Percentiles rank a stretch among this genome's conserved stretches.
phyloP scores from a whole-genome alignment of 2,113 vertebrate genomes.

The Ovis aries region DNA sequence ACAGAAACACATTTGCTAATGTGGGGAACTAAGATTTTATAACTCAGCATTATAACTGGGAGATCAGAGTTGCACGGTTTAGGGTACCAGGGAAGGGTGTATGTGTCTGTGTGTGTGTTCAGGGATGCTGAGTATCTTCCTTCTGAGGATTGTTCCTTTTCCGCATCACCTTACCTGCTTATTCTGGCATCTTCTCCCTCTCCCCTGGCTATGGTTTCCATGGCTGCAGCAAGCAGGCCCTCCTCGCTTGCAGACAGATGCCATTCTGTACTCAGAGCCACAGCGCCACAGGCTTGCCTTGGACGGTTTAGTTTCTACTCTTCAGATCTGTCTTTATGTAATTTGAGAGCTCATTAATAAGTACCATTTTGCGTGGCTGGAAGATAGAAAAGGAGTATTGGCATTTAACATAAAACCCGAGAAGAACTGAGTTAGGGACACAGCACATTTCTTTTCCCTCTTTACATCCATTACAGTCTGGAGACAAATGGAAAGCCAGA shows the following conservation, averaged over 20 bases:
- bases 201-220: conserved; percentile 66
- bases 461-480: conserved; percentile 36
- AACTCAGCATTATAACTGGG: not conserved
- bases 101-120: conserved; percentile 41
- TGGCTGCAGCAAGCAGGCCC: conserved; percentile 56
- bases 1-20: not conserved
- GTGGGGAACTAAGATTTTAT: not conserved
- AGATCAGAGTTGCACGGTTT: conserved; percentile 7
- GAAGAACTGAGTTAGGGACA: conserved; percentile 50
- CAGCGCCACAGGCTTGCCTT: conserved; percentile 47
- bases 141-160: conserved; percentile 32
- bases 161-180: not conserved
- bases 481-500: not conserved
- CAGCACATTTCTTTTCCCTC: conserved; percentile 52
- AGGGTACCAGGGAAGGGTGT: not conserved
- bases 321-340: conserved; percentile 66
- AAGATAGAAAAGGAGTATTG: conserved; percentile 56
- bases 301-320: conserved; percentile 44
- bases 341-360: conserved; percentile 74
- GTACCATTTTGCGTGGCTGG: conserved; percentile 69
- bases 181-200: conserved; percentile 47
- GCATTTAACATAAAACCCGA: conserved; percentile 47
- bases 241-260: conserved; percentile 52
- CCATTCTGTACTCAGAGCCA: conserved; percentile 67
- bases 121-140: conserved; percentile 60